Evolutionary conservation across 2,113 vertebrate species (phyloP), one percentile per base, ranked within the genome.

Genomic region (Oryzias celebensis): DNA sequence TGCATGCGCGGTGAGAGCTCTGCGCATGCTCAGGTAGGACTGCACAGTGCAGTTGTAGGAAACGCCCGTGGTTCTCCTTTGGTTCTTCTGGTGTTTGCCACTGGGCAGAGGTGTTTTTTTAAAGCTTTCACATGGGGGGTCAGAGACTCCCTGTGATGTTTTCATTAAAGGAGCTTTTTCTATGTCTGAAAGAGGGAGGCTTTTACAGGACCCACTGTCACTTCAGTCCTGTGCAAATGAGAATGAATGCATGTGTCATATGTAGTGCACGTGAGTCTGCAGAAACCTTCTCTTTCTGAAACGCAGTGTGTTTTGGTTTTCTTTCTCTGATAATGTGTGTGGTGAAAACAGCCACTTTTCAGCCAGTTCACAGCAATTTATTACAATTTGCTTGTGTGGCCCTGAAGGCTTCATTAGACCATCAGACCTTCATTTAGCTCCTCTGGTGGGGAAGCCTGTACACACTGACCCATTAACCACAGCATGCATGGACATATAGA

Each of bases 381-480:
- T 91, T 90, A 70, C 83, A 87, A 90, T 90, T 88, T 89, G 81
- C 88, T 85, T 88, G 75, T 66, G 80, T 69, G 87, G 79, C 81
- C 86, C 82, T 89, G 88, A 91, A 90, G 90, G 87, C 89, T 91
- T 91, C 81, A 91, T 91, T 91, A 87, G 61, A 53, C 75, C 77
- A 65, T 63, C 81, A 84, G 79, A 86, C 76, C 75, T 82, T 65
- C 47, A 73, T 80, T 75, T 86, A 87, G 68, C 65, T 67, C 66
- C 75, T 62, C 79, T 76, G 62, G 57, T 3, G 59, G 87, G 82
- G 77, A 83, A 50, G 68, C 31, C 31, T 28, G 26, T 73, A 23
- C 51, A 48, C 36, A 53, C 58, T 1, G 31, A 60, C n/a, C 57
- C 50, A 58, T 15, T 59, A 60, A 45, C 18, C 17, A 26, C 31